Evolutionary conservation across 2,797 vertebrate genomes (phyloP).

Genomic region (Arremon brunneinucha): DNA sequence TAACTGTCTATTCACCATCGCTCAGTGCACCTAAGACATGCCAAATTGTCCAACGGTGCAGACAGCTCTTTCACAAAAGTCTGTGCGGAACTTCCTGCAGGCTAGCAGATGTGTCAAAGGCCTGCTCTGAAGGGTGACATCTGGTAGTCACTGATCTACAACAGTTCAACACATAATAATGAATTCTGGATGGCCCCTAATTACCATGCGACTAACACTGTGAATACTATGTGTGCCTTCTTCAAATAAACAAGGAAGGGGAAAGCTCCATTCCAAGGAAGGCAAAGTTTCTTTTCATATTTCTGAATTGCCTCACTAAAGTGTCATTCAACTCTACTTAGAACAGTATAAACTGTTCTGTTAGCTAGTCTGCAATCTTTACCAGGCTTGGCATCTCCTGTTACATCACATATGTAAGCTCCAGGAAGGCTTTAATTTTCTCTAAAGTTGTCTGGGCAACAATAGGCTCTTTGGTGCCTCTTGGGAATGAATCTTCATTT

Average conservation of each 20-base stretch:
- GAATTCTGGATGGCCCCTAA: neutral
- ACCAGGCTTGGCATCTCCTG: neutral
- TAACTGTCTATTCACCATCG: neutral
- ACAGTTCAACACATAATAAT: neutral
- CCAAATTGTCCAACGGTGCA: neutral
- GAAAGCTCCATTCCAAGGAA: neutral
- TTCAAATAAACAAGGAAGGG: neutral
- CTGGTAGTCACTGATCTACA: neutral
- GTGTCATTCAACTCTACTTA: neutral
- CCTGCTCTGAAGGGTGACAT: neutral
- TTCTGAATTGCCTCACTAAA: neutral
- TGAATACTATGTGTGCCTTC: neutral
- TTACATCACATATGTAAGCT: accelerated
- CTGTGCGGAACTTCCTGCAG: neutral
- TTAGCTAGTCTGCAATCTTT: neutral
- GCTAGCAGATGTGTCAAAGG: neutral
- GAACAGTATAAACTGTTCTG: neutral
- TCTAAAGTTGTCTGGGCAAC: neutral
- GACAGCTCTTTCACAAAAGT: neutral
- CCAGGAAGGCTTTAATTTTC: neutral
- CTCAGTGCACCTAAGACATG: neutral
- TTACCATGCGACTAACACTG: accelerated
- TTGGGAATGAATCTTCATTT: neutral
- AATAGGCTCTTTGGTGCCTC: neutral
- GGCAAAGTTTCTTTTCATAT: neutral